Evolutionary conservation across 2,113 vertebrate genomes (phyloP), one percentile per base, ranked within the genome.

Genomic region (Cynoglossus semilaevis): DNA sequence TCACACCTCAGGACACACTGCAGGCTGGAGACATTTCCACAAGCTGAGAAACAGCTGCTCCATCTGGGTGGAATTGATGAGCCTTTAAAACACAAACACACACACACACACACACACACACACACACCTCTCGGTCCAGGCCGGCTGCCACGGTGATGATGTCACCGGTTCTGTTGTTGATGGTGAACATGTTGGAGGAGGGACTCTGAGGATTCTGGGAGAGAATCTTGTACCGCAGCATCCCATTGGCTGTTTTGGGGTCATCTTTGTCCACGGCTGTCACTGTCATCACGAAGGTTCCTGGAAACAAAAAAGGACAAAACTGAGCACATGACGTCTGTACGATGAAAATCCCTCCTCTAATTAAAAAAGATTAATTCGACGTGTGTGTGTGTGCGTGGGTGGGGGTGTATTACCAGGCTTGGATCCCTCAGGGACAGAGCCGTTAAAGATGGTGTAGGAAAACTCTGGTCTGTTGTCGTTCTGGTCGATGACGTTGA

Each of bases 401-500:
- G 9, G 38, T 41, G 38, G 3, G 13, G 48, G 45, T 46, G n/a
- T 7, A 67, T 88, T 93, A 98, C 97, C 97, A 86, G 97, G 97
- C 82, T 96, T 96, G 64, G 95, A 99, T 78, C 95, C 96, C 83
- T 99, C 97, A 2, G 95, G 93, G 42, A 99, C 94, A 3, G 92
- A 93, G 51, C 97, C 96, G 46, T 98, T 99, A 94, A 94, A 99
- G 76, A 98, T 93, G 70, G 95, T 95, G 79, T 98, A 94, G 60
- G 93, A 85, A 84, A 99, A 99, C 79, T 98, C 96, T 0, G 97
- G 96, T 49, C 95, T 92, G 75, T 99, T 99, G 88, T 99, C 96
- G 66, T 99, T 99, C 94, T 97, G 96, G 85, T 99, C 97, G 76
- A 98, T 99, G 22, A 99, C 97, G 70, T 98, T 98, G 90, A 99